Percentiles rank a stretch among this genome's conserved stretches.
These are phyloP conservation scores for Diplazon laetatorius DNA, from an alignment of 2,888 invertebrate species.

Conservation along the genomic window DNA sequence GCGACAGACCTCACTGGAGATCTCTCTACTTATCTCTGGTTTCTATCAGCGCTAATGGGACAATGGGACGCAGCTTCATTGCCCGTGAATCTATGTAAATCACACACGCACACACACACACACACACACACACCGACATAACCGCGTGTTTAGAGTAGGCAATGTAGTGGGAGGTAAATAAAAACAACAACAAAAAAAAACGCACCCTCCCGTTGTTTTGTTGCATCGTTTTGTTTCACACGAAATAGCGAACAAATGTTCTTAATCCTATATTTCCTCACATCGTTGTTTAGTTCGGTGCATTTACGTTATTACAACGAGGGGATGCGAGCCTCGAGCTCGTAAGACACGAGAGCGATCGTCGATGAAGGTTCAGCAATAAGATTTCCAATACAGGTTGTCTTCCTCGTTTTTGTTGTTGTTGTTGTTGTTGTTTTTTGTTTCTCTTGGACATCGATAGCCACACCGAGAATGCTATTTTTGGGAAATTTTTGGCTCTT, in stretches of 20 bases:
- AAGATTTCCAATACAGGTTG: neutral
- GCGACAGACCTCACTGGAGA: too few relatives aligned
- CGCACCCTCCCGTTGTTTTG: neutral
- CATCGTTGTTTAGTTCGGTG: conserved; percentile 1
- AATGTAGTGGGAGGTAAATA: conserved; percentile 38
- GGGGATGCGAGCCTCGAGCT: conserved; percentile 22
- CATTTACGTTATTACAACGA: neutral
- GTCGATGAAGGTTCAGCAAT: conserved; percentile 18
- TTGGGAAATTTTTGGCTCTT: neutral
- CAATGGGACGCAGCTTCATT: too few relatives aligned
- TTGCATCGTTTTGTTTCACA: conserved; percentile 14
- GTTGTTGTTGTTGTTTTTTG: neutral
- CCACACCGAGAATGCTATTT: conserved; percentile 6
- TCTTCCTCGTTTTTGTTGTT: neutral
- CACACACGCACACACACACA: neutral
- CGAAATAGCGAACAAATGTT: conserved; percentile 35
- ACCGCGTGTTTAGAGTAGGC: too few relatives aligned
- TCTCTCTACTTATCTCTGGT: too few relatives aligned
- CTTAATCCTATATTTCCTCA: conserved; percentile 15
- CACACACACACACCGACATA: too few relatives aligned
- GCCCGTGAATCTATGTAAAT: too few relatives aligned
- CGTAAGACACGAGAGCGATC: neutral
- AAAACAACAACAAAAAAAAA: neutral
- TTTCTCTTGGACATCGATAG: neutral
- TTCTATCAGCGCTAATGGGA: too few relatives aligned